Percentiles rank a stretch among this genome's conserved stretches.
These are phyloP conservation scores for Holacanthella duospinosa DNA, from an alignment of 2,888 invertebrate genomes.

Conservation along the genomic window DNA sequence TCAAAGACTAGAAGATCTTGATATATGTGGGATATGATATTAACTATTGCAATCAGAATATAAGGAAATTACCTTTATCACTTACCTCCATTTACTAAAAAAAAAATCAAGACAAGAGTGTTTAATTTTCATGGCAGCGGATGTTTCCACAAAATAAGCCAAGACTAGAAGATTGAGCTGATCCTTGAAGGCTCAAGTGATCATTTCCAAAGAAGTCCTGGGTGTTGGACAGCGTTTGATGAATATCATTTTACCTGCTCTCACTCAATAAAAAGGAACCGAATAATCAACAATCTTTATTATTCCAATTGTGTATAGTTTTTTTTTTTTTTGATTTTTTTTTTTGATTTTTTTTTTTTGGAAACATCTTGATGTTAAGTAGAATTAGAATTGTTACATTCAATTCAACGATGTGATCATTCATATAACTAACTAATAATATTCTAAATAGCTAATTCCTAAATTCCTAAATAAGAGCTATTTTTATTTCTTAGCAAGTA, in stretches of 20 bases:
- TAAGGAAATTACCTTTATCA: background rate
- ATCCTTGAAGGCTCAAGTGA: background rate
- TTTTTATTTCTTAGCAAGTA: background rate
- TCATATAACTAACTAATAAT: background rate
- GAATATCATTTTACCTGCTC: too few relatives aligned
- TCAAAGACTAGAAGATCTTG: conserved; percentile 39
- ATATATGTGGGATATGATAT: too few relatives aligned
- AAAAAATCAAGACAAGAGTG: background rate
- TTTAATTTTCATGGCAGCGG: background rate
- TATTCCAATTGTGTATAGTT: too few relatives aligned
- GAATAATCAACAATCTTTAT: too few relatives aligned
- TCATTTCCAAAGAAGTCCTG: too few relatives aligned
- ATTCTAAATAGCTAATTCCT: background rate
- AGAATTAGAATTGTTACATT: too few relatives aligned
- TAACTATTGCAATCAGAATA: too few relatives aligned
- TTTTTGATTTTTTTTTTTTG: too few relatives aligned
- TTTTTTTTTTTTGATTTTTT: too few relatives aligned
- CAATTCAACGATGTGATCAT: conserved; percentile 5
- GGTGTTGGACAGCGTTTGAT: too few relatives aligned
- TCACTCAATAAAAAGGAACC: too few relatives aligned
- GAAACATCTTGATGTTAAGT: too few relatives aligned
- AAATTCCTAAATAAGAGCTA: background rate
- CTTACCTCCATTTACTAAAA: background rate
- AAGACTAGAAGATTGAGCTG: background rate
- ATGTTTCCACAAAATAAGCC: background rate